These are phyloP conservation scores for Platorchestia sp. DNA, from an alignment of 1,140 invertebrate species.

Conservation along the genomic window DNA sequence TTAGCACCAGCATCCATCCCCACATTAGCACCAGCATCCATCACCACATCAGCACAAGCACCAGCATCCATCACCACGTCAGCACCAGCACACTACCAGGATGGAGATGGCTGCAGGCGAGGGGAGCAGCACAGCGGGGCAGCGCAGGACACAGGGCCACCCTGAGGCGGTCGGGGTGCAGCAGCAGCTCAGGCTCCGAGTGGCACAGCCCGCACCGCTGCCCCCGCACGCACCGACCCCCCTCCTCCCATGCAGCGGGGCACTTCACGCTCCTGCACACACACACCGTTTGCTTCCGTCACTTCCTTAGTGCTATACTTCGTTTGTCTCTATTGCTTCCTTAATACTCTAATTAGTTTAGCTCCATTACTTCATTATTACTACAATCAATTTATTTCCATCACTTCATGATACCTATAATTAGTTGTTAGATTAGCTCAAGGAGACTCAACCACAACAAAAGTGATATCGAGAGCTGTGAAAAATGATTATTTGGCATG, in stretches of 20 bases:
- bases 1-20: neutral
- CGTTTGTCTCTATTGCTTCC: too few relatives aligned
- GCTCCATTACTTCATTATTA: too few relatives aligned
- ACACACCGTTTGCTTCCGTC: too few relatives aligned
- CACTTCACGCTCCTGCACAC: conserved; percentile 12
- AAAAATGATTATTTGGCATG: too few relatives aligned
- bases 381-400: too few relatives aligned
- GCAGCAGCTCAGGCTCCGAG: neutral
- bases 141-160: neutral
- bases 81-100: conserved; percentile 3
- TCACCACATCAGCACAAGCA: neutral
- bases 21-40: neutral
- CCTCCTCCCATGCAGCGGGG: neutral
- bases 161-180: neutral
- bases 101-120: neutral
- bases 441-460: too few relatives aligned
- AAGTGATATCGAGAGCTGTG: too few relatives aligned
- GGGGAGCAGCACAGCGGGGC: neutral
- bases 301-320: too few relatives aligned
- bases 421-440: too few relatives aligned
- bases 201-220: neutral
- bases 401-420: too few relatives aligned
- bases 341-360: too few relatives aligned
- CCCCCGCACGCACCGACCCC: neutral
- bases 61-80: neutral